Evolutionary conservation across 2,888 invertebrate species (phyloP), one percentile per base, ranked within the genome.

Genomic region (Ellobium chinense): DNA sequence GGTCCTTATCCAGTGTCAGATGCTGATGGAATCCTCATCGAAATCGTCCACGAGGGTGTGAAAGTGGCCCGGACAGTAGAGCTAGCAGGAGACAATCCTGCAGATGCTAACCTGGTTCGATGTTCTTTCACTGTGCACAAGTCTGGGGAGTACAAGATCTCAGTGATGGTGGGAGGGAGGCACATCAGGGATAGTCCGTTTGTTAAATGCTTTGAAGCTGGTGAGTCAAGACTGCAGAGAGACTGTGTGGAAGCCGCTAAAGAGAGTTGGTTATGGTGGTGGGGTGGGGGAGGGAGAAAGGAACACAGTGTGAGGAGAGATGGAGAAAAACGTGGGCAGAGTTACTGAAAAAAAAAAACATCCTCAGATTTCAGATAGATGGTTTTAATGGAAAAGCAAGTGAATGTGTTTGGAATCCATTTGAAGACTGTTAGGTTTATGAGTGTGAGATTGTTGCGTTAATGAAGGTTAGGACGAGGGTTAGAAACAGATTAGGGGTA

Each of bases 101-200:
- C 96, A 89, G 95, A 95, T 90, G 97, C 97, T 78, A 97, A 98
- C 93, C 95, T 96, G 63, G 97, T 97, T 75, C 95, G 96, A 88
- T 97, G 97, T 77, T 97, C 97, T 92, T 98, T 98, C 94, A 97
- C 97, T 7, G 98, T 98, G 83, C 95, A 98, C 85, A 96, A 96
- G 87, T 96, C 98, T 29, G 98, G 98, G 46, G 95, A 96, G 87
- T 98, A 98, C 94, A 95, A 95, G 90, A 96, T 98, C 86, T 96
- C 96, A 70, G 95, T 98, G 78, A 95, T 96, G 93, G 96, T 98
- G 81, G 96, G 95, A 80, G 96, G 96, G 29, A 89, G 89, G 82
- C 96, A 95, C 88, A 96, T 97, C 76, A 95, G 95, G 82, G 97
- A 97, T 85, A 97, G 97, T 87, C 98, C 98, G 75, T 97, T 96